phyloP scores from a whole-genome alignment of 2,113 vertebrate species.

The Microcebus ravelobensis region DNA sequence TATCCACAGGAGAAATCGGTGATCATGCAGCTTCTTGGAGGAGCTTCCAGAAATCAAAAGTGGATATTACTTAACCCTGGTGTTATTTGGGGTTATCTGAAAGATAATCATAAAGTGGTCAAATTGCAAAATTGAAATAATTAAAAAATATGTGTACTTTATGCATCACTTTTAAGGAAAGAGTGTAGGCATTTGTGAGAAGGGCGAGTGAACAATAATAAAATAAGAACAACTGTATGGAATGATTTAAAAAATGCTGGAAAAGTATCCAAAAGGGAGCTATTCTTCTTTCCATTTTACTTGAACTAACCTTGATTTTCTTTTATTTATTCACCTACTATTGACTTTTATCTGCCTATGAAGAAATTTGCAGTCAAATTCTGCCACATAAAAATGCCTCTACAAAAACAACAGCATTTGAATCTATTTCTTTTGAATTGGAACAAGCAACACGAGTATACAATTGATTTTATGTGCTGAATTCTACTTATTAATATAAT shows the following conservation, averaged over 20 bases:
- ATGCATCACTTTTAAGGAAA: background rate
- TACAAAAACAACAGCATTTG: background rate
- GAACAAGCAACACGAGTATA: background rate
- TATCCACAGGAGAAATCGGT: background rate
- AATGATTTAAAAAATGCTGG: background rate
- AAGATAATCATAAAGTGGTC: constrained; percentile 30
- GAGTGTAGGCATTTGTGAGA: background rate
- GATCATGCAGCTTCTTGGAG: background rate
- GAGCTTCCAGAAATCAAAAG: background rate
- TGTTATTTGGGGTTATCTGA: constrained; percentile 21
- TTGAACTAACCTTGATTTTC: background rate
- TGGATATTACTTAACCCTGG: background rate
- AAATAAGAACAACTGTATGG: background rate
- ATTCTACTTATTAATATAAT: background rate
- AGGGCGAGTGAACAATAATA: background rate
- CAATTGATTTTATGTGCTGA: background rate
- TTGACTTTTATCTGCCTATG: constrained; percentile 21
- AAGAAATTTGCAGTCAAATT: constrained; percentile 15
- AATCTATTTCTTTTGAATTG: constrained; percentile 2
- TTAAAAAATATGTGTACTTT: background rate
- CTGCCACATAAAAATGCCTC: background rate
- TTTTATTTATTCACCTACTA: constrained; percentile 6
- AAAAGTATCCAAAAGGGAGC: background rate
- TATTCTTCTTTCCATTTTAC: background rate
- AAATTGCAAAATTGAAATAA: constrained; percentile 15